Conservation (phyloP, 1,140 invertebrate genomes). For the Hormaphis cornu region DNA sequence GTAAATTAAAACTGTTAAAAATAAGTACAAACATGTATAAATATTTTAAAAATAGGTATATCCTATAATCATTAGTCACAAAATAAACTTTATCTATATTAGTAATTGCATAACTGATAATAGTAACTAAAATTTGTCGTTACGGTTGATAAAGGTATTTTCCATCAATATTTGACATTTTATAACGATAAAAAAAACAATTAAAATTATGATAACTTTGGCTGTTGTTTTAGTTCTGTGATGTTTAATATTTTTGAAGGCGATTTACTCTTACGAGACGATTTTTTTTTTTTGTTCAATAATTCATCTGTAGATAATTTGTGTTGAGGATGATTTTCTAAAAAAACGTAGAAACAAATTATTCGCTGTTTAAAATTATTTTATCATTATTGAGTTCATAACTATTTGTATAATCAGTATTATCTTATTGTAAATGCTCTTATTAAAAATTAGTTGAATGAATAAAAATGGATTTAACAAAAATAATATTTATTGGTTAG, state of each 20-base stretch:
- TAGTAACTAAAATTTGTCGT: too few species aligned
- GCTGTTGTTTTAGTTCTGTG: slow-evolving; percentile 30
- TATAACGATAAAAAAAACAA: background rate
- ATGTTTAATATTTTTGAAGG: slow-evolving; percentile 32
- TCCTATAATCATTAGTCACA: too few species aligned
- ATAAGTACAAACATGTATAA: background rate
- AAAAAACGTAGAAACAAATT: background rate
- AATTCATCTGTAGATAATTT: background rate
- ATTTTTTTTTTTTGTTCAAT: slow-evolving; percentile 21
- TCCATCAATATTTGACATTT: too few species aligned
- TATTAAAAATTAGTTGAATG: too few species aligned
- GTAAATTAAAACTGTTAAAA: background rate
- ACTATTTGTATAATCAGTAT: too few species aligned
- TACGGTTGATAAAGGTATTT: too few species aligned
- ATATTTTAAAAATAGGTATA: background rate
- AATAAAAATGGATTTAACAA: too few species aligned
- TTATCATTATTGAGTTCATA: too few species aligned
- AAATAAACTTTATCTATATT: background rate
- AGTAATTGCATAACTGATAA: too few species aligned
- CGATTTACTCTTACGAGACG: background rate
- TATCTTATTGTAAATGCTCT: too few species aligned
- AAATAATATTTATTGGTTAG: too few species aligned
- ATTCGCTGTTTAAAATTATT: too few species aligned
- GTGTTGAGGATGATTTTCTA: background rate
- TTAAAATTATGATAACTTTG: slow-evolving; percentile 20